Evolutionary conservation across 2,113 vertebrate species (phyloP), one percentile per base, ranked within the genome.

Genomic region (Smithornis capensis): DNA sequence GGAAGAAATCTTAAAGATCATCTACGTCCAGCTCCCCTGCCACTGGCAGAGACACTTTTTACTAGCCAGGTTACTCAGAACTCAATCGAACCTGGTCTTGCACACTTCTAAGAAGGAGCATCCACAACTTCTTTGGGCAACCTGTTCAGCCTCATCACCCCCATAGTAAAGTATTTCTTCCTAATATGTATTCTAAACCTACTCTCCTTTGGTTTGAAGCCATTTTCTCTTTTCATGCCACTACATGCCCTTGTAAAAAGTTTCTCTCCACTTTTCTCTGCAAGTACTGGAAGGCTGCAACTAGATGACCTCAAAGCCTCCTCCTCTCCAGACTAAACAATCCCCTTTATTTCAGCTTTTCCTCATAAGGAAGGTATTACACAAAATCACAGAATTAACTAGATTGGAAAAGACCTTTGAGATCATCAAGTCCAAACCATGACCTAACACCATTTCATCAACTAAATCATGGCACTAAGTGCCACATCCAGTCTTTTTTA

Each of bases 341-440:
- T 33, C 14, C 7, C 0, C 2, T 17, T 52, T 59, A 9, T 33
- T 33, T 59, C 68, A 52, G 44, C 19, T 29, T 59, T 52, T 38
- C 3, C 17, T 22, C 0, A 0, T 5, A 73, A 25, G 70, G 17
- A 29, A 64, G 49, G 13, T 40, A 40, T 40, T 40, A 40, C 40
- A 40, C 40, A 40, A 13, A 40, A 40, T 40, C 40, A 40, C 40
- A 40, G 40, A 40, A 40, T 40, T 40, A 40, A 40, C 40, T 40
- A 10, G 40, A 13, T 40, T 40, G 40, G 40, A 40, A 40, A 40
- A 40, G 40, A 40, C 40, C 40, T 40, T 40, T 40, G 40, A 40
- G 40, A 13, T 40, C 40, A 40, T 40, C 40, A 40, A 40, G 40
- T 40, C 40, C 40, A 40, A 40, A 9, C 40, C 13, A 40, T 40